Base-by-base conservation (phyloP, 2,113 vertebrate species). In the Seriola rivoliana region DNA sequence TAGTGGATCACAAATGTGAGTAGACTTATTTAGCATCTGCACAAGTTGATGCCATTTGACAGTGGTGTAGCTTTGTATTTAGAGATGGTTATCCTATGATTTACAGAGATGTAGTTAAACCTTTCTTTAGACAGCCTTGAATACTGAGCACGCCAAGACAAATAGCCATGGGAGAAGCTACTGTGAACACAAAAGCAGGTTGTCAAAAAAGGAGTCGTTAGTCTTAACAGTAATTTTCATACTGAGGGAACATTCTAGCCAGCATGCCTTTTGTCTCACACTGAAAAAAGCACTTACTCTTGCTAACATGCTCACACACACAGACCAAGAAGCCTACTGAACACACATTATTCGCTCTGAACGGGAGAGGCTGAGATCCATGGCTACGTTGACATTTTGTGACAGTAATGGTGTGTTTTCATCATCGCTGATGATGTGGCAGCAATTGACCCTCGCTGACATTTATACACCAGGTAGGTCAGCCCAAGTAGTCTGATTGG, bases 331-430 rank as follows among this genome's bases (percentile, higher is more conserved):
- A 75, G 58, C 78, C 72, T 46, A 42, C 72, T 78, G 90, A 88
- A 81, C 81, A 90, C 85, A 91, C 75, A 57, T 84, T 90, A 86
- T 89, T 91, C 78, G 42, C 80, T 70, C 84, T 65, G 80, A 85
- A 81, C 46, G 67, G 70, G 57, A 83, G 48, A 55, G 81, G 76
- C 84, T 87, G 71, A 79, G 80, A 89, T 90, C 86, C 70, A 77
- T 82, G 80, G 83, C 82, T 82, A 40, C 57, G 19, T 55, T 89
- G 88, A 91, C 91, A 89, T 91, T 91, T 86, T 70, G 64, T 71
- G 90, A 90, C 88, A 85, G 91, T 87, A 90, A 89, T 90, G 74
- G 87, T 82, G 86, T 88, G 83, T 89, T 91, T 89, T 91, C 88
- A 89, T 91, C 86, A 90, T 78, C 10, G 58, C 81, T 44, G 83